Evolutionary conservation across 2,113 vertebrate species (phyloP).

Genomic region (Campylomormyrus numenius): DNA sequence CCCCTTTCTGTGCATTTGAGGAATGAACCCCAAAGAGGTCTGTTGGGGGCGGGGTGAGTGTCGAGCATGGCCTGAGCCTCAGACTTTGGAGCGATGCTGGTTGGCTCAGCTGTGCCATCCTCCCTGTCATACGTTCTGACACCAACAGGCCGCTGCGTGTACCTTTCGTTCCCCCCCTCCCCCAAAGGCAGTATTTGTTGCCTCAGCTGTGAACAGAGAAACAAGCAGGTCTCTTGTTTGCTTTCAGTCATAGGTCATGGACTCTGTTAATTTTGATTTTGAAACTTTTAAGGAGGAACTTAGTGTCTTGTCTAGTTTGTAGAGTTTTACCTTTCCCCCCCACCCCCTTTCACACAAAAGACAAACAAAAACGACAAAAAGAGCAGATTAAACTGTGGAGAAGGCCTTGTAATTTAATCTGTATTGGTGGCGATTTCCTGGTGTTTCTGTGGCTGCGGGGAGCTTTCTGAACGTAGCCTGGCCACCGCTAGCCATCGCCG

Average conservation of each 20-base stretch:
- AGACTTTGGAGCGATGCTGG: slow-evolving; percentile 7
- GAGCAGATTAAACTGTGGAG: slow-evolving; percentile 28
- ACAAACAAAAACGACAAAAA: slow-evolving; percentile 20
- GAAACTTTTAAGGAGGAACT: slow-evolving; percentile 32
- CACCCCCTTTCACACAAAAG: slow-evolving; percentile 23
- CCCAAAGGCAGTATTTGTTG: slow-evolving; percentile 33
- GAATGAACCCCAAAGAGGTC: background rate
- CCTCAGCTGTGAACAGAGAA: slow-evolving; percentile 30
- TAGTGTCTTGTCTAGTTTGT: slow-evolving; percentile 48
- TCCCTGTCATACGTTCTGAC: slow-evolving; percentile 24
- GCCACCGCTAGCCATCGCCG: background rate
- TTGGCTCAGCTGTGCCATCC: slow-evolving; percentile 5
- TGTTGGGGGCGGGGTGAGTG: background rate
- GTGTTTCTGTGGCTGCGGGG: background rate
- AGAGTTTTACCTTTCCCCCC: slow-evolving; percentile 43
- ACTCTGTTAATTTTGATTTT: slow-evolving; percentile 36
- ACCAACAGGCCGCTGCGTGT: slow-evolving; percentile 31
- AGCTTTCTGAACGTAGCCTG: background rate
- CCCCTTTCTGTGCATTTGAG: background rate
- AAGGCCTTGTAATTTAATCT: background rate
- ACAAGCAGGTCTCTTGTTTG: slow-evolving; percentile 43
- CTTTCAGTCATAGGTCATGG: slow-evolving; percentile 44
- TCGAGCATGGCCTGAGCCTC: background rate
- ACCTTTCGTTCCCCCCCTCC: background rate
- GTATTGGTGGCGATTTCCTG: background rate